phyloP scores from a whole-genome alignment of 2,888 invertebrate genomes.

The Mesodorylaimus sp. region DNA sequence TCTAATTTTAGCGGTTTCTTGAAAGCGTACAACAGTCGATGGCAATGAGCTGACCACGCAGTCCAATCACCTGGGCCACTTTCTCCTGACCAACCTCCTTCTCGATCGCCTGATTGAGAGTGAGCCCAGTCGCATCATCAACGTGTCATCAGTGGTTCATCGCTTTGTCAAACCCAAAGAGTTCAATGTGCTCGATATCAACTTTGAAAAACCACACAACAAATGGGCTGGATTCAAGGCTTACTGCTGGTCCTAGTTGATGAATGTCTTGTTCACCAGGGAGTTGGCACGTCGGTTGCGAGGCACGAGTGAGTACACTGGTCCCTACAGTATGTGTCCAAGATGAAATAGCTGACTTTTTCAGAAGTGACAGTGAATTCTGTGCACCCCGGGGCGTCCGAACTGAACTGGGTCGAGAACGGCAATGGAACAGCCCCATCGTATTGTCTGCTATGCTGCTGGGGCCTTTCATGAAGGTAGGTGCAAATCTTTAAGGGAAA shows the following conservation, averaged over 20 bases:
- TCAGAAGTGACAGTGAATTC: constrained; percentile 9
- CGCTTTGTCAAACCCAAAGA: constrained; percentile 17
- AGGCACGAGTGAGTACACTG: not conserved
- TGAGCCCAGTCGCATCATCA: constrained; percentile 17
- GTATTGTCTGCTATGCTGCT: too few relatives aligned
- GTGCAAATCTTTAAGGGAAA: too few relatives aligned
- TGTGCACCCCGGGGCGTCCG: constrained; percentile 11
- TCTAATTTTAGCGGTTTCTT: too few relatives aligned
- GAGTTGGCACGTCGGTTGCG: constrained; percentile 25
- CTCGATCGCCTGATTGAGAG: constrained; percentile 13
- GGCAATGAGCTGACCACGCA: too few relatives aligned
- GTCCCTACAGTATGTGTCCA: too few relatives aligned
- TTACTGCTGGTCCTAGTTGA: constrained; percentile 30
- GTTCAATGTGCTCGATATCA: too few relatives aligned
- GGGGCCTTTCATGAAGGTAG: not conserved
- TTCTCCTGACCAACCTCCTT: too few relatives aligned
- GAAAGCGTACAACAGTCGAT: too few relatives aligned
- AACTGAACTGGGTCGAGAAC: too few relatives aligned
- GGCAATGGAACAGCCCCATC: too few relatives aligned
- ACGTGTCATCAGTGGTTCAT: constrained; percentile 20
- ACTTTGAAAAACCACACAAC: constrained; percentile 14
- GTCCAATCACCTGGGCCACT: too few relatives aligned
- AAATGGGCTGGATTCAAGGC: constrained; percentile 18
- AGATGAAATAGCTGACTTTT: too few relatives aligned
- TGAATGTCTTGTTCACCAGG: constrained; percentile 28